Conservation (phyloP, 2,888 invertebrate species). For the Apotomis turbidana region DNA sequence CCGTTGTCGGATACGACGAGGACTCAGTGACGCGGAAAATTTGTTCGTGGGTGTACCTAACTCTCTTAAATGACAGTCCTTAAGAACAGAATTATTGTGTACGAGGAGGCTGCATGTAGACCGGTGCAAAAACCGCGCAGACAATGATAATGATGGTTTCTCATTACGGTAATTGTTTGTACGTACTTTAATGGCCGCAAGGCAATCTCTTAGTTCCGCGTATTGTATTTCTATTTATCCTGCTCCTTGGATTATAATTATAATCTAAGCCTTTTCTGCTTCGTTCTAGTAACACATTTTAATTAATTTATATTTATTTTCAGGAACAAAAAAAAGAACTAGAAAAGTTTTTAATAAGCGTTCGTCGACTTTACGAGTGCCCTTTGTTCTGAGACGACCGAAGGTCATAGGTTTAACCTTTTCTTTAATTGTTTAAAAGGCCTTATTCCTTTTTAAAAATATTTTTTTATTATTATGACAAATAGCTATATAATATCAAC, state of each 20-base stretch:
- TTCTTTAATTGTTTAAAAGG: too few relatives aligned
- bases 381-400: too few relatives aligned
- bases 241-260: not conserved
- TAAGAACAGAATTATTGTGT: slow-evolving; percentile 4
- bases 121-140: slow-evolving; percentile 10
- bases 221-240: slow-evolving; percentile 4
- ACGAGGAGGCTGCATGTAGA: not conserved
- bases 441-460: too few relatives aligned
- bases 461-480: too few relatives aligned
- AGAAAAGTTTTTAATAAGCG: too few relatives aligned
- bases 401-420: too few relatives aligned
- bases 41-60: not conserved
- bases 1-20: too few relatives aligned
- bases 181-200: not conserved
- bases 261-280: not conserved
- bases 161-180: slow-evolving; percentile 6
- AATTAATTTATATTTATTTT: too few relatives aligned
- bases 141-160: slow-evolving; percentile 4
- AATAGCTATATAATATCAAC: too few relatives aligned
- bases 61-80: slow-evolving; percentile 3
- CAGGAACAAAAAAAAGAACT: too few relatives aligned
- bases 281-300: not conserved
- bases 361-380: too few relatives aligned
- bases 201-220: slow-evolving; percentile 16
- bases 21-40: too few relatives aligned